These are phyloP conservation scores for Sinocyclocheilus maitianheensis DNA, from an alignment of 2,113 vertebrate genomes.

Conservation along the genomic window DNA sequence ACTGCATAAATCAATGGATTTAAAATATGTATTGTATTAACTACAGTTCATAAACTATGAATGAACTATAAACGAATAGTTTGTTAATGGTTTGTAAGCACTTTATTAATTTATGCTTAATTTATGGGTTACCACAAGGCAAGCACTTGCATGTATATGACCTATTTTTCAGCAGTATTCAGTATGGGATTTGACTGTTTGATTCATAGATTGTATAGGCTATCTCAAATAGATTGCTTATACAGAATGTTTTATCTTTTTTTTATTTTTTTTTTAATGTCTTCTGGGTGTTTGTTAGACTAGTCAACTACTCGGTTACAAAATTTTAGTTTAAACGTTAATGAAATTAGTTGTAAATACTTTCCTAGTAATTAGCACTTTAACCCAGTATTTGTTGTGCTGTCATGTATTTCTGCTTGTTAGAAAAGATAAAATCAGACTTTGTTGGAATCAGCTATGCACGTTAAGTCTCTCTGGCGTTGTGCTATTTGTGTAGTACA, in stretches of 20 bases:
- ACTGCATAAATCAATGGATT: not conserved
- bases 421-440: not conserved
- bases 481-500: not conserved
- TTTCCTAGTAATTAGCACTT: not conserved
- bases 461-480: not conserved
- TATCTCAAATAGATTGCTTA: not conserved
- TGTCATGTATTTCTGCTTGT: not conserved
- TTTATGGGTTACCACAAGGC: no score
- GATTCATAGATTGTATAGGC: not conserved
- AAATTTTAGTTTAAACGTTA: not conserved
- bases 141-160: not conserved
- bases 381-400: not conserved
- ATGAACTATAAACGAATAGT: no score
- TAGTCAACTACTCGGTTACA: not conserved
- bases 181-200: not conserved
- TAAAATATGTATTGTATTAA: no score
- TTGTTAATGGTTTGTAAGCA: no score
- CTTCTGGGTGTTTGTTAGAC: not conserved
- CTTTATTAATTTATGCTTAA: not conserved
- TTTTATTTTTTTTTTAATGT: not conserved
- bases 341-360: not conserved
- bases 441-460: not conserved
- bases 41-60: no score
- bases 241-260: not conserved
- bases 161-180: not conserved